Evolutionary conservation across 2,888 invertebrate genomes (phyloP), one percentile per base, ranked within the genome.

Genomic region (Chrysodeixis includens): DNA sequence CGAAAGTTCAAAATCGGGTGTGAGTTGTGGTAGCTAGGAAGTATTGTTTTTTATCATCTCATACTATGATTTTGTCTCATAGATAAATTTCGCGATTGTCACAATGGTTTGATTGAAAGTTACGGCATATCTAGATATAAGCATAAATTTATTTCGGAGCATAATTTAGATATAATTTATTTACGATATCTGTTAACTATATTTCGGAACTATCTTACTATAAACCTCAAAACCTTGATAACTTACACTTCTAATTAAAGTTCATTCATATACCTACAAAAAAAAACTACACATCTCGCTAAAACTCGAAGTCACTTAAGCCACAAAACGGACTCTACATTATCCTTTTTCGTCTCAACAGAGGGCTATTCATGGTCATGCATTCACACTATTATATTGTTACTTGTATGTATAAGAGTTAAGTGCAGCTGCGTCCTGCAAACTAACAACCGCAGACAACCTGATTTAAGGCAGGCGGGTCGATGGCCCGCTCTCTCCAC

Each of bases 381-480:
- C 56, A 76, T 64, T 77, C 64, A 71, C 69, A 66, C 69, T 74
- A 71, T 78, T 64, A 69, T 54, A 59, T 56, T 74, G 62, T 65
- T 26, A 69, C 40, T 40, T 49, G 46, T 49, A 10, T 49, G 20
- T 69, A 66, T 57, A 66, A 58, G 62, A 71, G 62, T 68, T 69
- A 78, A 72, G 81, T 74, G 80, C 83, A 85, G 83, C 84, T 82
- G 84, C 81, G 78, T 76, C 79, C 82, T 76, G 82, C 84, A 82
- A 81, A 86, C 80, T 87, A 86, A 88, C 87, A 85, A 86, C 87
- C 86, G 86, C 87, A 88, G 90, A 91, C 92, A 90, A 86, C 85
- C 88, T 92, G 92, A 93, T 92, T 93, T 92, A 92, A 89, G 86
- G 86, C 86, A 82, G 76, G 68, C 69, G 82, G 91, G 89, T 90